phyloP scores from a whole-genome alignment of 2,113 vertebrate genomes.

The Passerina amoena region DNA sequence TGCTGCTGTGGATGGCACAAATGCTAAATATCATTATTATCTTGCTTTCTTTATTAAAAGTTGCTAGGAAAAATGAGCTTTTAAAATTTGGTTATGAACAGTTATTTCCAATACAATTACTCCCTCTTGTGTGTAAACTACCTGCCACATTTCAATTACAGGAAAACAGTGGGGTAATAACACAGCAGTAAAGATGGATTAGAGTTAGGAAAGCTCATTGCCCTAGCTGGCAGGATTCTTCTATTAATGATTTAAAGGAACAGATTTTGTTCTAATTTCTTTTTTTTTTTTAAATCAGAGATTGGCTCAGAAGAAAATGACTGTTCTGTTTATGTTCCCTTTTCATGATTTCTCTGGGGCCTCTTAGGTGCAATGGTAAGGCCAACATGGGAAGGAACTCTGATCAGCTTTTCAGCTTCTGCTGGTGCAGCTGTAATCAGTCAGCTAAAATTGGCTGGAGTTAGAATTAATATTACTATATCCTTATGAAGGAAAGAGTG shows the following conservation, averaged over 20 bases:
- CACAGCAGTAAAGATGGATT: conserved; percentile 39
- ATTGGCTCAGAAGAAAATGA: neutral
- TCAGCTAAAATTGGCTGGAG: conserved; percentile 10
- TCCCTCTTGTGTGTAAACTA: conserved; percentile 71
- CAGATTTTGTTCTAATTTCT: neutral
- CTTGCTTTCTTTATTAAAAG: conserved; percentile 63
- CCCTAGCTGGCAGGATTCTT: conserved; percentile 30
- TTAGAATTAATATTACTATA: neutral
- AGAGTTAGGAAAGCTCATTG: conserved; percentile 27
- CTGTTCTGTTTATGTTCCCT: neutral
- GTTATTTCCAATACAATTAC: conserved; percentile 69
- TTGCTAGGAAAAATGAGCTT: conserved; percentile 64
- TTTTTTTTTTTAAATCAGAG: neutral
- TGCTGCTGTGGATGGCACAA: conserved; percentile 17
- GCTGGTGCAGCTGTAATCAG: neutral
- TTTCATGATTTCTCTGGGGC: neutral
- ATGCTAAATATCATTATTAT: conserved; percentile 40
- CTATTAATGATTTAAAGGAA: conserved; percentile 42
- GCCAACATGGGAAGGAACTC: neutral
- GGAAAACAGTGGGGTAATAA: conserved; percentile 46
- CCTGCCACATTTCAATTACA: conserved; percentile 73
- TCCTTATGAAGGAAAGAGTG: neutral
- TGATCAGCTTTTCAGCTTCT: neutral
- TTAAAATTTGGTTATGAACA: conserved; percentile 65
- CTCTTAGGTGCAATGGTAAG: neutral